A percentile compares a stretch with the other conserved stretches of the same genome.
Evolutionary conservation across 1,140 invertebrate species (phyloP).

Genomic region (Chymomyza costata): DNA sequence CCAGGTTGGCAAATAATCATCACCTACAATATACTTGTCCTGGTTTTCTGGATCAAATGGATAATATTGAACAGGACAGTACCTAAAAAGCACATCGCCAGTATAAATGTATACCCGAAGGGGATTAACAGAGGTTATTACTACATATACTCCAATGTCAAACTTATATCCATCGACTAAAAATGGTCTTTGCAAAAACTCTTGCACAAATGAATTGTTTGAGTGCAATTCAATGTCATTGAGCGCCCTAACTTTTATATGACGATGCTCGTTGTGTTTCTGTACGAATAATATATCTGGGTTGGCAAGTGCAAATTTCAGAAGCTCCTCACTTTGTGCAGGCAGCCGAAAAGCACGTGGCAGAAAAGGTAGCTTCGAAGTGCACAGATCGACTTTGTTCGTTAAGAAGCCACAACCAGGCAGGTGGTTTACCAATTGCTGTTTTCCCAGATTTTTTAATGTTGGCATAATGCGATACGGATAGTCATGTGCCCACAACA

Average conservation of each 20-base stretch:
- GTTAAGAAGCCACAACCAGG: slow-evolving; percentile 96
- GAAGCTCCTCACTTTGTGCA: slow-evolving; percentile 82
- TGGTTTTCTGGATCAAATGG: slow-evolving; percentile 89
- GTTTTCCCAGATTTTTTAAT: slow-evolving; percentile 80
- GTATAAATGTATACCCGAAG: slow-evolving; percentile 92
- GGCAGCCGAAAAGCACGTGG: slow-evolving; percentile 94
- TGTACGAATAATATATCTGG: slow-evolving; percentile 89
- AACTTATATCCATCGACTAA: slow-evolving; percentile 93
- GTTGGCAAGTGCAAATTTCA: slow-evolving; percentile 82
- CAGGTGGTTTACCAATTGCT: slow-evolving; percentile 95
- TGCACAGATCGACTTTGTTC: slow-evolving; percentile 94
- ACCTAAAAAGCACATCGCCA: slow-evolving; percentile 92
- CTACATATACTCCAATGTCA: slow-evolving; percentile 96
- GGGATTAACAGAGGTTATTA: slow-evolving; percentile 93
- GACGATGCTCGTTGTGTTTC: slow-evolving; percentile 94
- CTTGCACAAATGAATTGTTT: slow-evolving; percentile 91
- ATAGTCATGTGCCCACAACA: slow-evolving; percentile 96
- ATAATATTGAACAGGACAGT: slow-evolving; percentile 94
- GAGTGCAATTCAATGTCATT: slow-evolving; percentile 84
- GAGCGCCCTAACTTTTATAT: slow-evolving; percentile 86
- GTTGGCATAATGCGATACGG: slow-evolving; percentile 83
- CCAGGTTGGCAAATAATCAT: slow-evolving; percentile 97
- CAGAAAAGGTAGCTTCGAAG: slow-evolving; percentile 84
- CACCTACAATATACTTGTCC: slow-evolving; percentile 96
- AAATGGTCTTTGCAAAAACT: slow-evolving; percentile 89